A percentile compares a stretch with the other conserved stretches of the same genome.
Evolutionary conservation across 2,888 invertebrate species (phyloP).

Genomic region (Hybos culiciformis): DNA sequence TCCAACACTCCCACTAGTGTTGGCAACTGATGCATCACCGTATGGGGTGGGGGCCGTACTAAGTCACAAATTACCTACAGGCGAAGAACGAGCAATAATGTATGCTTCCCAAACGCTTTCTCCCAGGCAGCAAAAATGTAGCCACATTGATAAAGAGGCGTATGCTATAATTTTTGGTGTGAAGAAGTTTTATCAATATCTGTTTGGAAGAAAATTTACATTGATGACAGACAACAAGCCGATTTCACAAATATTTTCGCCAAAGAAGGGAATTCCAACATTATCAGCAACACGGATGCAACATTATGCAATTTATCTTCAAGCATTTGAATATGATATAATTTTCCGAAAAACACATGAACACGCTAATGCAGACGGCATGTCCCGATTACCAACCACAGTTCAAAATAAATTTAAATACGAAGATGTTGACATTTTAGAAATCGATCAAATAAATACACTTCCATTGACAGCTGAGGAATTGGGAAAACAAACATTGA

Average conservation of each 20-base stretch:
- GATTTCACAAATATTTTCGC: constrained; percentile 19
- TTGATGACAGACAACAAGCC: constrained; percentile 27
- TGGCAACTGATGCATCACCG: constrained; percentile 20
- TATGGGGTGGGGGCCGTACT: constrained; percentile 23
- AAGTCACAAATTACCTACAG: constrained; percentile 20
- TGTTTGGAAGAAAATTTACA: constrained; percentile 26
- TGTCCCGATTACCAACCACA: constrained; percentile 13
- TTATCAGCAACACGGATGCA: constrained; percentile 17
- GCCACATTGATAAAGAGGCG: constrained; percentile 21
- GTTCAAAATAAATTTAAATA: not conserved
- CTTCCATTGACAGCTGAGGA: not conserved
- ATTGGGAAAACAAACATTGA: not conserved
- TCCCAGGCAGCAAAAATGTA: constrained; percentile 21
- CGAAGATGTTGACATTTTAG: not conserved
- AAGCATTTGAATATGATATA: constrained; percentile 15
- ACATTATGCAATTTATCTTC: constrained; percentile 10
- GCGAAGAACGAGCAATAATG: constrained; percentile 29
- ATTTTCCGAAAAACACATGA: constrained; percentile 10
- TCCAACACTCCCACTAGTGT: constrained; percentile 17
- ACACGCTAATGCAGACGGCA: constrained; percentile 15
- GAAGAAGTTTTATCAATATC: constrained; percentile 28
- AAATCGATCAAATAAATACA: not conserved
- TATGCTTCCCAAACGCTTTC: constrained; percentile 25
- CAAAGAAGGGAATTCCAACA: constrained; percentile 18
- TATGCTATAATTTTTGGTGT: constrained; percentile 27